A percentile compares a stretch with the other conserved stretches of the same genome.
Evolutionary conservation across 2,113 vertebrate species (phyloP).

Genomic region (Solea solea): DNA sequence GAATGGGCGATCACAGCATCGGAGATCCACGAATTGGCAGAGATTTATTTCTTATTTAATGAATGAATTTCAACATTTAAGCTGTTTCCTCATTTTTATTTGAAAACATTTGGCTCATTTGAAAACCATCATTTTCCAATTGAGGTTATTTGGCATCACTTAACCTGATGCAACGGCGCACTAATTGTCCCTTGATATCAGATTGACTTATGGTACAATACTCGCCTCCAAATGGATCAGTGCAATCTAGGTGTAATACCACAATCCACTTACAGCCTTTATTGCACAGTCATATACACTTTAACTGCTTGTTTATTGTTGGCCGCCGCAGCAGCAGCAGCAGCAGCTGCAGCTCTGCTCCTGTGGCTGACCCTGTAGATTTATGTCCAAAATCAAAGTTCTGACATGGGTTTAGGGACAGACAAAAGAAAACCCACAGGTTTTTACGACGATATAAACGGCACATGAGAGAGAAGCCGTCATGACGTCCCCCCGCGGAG

Average conservation of each 20-base stretch:
- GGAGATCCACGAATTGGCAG: neutral
- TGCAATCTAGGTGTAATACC: conserved; percentile 53
- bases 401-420: conserved; percentile 60
- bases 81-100: neutral
- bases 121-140: neutral
- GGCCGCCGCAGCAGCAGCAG: neutral
- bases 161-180: neutral
- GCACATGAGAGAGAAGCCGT: conserved; percentile 22
- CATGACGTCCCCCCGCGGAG: conserved; percentile 26
- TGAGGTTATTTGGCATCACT: conserved; percentile 3
- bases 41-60: conserved; percentile 25
- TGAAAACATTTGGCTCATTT: neutral
- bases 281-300: conserved; percentile 34
- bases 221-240: conserved; percentile 39
- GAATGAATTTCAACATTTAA: neutral
- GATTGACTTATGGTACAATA: conserved; percentile 52
- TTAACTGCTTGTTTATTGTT: conserved; percentile 53
- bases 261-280: conserved; percentile 49
- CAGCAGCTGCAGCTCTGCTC: conserved; percentile 8
- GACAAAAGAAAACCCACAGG: conserved; percentile 28
- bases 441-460: conserved; percentile 64
- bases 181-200: conserved; percentile 15
- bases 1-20: conserved; percentile 18
- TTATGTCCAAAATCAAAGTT: conserved; percentile 68
- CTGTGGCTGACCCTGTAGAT: conserved; percentile 43